Evolutionary conservation across 2,797 vertebrate species (phyloP).

Genomic region (Microcaecilia unicolor): DNA sequence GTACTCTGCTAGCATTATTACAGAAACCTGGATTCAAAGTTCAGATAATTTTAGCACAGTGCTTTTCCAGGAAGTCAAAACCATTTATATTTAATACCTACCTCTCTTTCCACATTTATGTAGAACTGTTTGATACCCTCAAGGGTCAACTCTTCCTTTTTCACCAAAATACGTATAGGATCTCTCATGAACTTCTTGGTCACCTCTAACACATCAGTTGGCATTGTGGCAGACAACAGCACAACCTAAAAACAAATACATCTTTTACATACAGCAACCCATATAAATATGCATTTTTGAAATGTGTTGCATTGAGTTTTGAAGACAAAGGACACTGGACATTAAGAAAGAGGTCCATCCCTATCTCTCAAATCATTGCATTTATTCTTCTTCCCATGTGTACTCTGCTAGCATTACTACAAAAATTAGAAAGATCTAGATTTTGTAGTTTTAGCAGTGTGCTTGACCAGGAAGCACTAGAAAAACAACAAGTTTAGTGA

Average conservation of each 20-base stretch:
- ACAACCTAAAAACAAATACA: slow-evolving; percentile 66
- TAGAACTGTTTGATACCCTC: slow-evolving; percentile 99
- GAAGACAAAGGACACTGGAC: slow-evolving; percentile 76
- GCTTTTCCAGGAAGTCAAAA: slow-evolving; percentile 72
- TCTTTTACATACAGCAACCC: not conserved
- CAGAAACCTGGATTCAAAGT: slow-evolving; percentile 54
- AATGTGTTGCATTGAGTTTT: slow-evolving; percentile 69
- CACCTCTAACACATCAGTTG: slow-evolving; percentile 93
- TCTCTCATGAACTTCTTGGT: slow-evolving; percentile 98
- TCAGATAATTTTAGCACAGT: slow-evolving; percentile 79
- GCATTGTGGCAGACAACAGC: slow-evolving; percentile 94
- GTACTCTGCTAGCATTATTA: slow-evolving; percentile 76
- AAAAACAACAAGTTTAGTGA: no score
- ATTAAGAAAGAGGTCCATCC: slow-evolving; percentile 96
- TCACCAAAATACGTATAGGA: slow-evolving; percentile 93
- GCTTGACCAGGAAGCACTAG: slow-evolving; percentile 69
- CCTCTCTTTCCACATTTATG: slow-evolving; percentile 96
- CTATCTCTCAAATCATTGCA: slow-evolving; percentile 54
- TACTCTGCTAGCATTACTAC: slow-evolving; percentile 77
- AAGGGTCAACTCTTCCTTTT: slow-evolving; percentile 95
- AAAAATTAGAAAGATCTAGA: slow-evolving; percentile 51
- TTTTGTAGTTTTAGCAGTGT: slow-evolving; percentile 80
- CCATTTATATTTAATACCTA: slow-evolving; percentile 11
- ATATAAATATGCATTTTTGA: not conserved
- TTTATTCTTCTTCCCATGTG: slow-evolving; percentile 67